These are phyloP conservation scores for Chaetoderma sp. DNA, from an alignment of 2,888 invertebrate genomes.

Conservation along the genomic window DNA sequence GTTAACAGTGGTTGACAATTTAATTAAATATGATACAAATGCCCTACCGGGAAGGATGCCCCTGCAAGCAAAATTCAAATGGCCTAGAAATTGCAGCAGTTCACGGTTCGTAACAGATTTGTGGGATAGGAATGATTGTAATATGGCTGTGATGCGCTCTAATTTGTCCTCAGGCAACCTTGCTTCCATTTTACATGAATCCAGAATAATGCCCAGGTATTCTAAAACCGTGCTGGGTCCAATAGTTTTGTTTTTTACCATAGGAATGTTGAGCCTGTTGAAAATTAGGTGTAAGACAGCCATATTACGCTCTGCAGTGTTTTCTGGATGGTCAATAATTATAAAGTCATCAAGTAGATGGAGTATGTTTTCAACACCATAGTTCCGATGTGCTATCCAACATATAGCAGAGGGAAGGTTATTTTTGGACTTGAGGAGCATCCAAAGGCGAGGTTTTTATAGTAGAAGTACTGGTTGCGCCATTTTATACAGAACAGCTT, in stretches of 20 bases:
- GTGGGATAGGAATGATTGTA: not conserved
- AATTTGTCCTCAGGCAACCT: not conserved
- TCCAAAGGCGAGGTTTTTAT: too few relatives aligned
- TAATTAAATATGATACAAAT: not conserved
- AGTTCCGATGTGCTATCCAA: too few relatives aligned
- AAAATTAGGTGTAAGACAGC: too few relatives aligned
- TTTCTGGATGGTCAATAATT: too few relatives aligned
- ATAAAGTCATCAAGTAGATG: too few relatives aligned
- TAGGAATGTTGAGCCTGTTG: too few relatives aligned
- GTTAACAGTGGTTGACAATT: not conserved
- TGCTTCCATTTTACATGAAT: not conserved
- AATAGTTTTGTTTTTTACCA: not conserved
- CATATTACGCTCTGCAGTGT: too few relatives aligned
- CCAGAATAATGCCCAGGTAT: not conserved
- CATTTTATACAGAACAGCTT: too few relatives aligned
- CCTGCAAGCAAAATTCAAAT: constrained; percentile 11
- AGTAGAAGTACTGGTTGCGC: too few relatives aligned
- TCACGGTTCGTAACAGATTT: constrained; percentile 6
- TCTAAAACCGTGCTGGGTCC: not conserved
- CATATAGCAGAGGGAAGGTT: too few relatives aligned
- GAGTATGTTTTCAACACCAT: too few relatives aligned
- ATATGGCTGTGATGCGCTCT: not conserved
- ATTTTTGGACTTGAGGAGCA: too few relatives aligned
- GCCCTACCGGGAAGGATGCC: not conserved
- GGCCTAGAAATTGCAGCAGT: constrained; percentile 9